Conservation (phyloP, 2,888 invertebrate species). For the Zonitis immaculata region DNA sequence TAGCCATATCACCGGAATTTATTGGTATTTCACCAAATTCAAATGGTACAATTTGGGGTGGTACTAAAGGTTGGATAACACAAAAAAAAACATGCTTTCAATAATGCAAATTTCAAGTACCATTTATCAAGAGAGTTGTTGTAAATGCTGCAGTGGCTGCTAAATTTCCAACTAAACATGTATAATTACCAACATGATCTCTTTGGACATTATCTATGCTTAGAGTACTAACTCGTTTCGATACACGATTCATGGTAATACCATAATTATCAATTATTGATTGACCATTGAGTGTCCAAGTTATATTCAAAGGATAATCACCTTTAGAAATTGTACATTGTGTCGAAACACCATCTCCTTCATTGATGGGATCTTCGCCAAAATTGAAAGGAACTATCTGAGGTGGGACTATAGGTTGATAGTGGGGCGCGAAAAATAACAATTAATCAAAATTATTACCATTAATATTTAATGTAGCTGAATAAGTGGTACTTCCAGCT, state of each 20-base stretch:
- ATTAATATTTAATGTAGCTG: slow-evolving; percentile 47
- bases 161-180: slow-evolving; percentile 64
- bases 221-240: slow-evolving; percentile 59
- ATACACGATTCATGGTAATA: slow-evolving; percentile 43
- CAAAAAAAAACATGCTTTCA: background rate
- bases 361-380: slow-evolving; percentile 59
- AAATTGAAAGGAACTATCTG: slow-evolving; percentile 48
- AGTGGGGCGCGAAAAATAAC: background rate
- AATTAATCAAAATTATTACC: slow-evolving; percentile 26
- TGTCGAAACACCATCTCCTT: slow-evolving; percentile 63
- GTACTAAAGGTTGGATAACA: too few species aligned
- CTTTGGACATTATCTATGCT: slow-evolving; percentile 67
- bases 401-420: slow-evolving; percentile 13
- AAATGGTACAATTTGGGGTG: slow-evolving; percentile 73
- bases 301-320: slow-evolving; percentile 63
- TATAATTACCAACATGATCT: slow-evolving; percentile 70
- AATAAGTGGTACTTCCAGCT: slow-evolving; percentile 55
- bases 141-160: slow-evolving; percentile 64
- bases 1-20: slow-evolving; percentile 39
- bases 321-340: slow-evolving; percentile 67
- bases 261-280: slow-evolving; percentile 43
- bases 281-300: slow-evolving; percentile 68
- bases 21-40: slow-evolving; percentile 68
- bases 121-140: slow-evolving; percentile 61
- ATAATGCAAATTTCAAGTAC: slow-evolving; percentile 44